Evolutionary conservation across 2,113 vertebrate genomes (phyloP).

Genomic region (Phyllopteryx taeniolatus): DNA sequence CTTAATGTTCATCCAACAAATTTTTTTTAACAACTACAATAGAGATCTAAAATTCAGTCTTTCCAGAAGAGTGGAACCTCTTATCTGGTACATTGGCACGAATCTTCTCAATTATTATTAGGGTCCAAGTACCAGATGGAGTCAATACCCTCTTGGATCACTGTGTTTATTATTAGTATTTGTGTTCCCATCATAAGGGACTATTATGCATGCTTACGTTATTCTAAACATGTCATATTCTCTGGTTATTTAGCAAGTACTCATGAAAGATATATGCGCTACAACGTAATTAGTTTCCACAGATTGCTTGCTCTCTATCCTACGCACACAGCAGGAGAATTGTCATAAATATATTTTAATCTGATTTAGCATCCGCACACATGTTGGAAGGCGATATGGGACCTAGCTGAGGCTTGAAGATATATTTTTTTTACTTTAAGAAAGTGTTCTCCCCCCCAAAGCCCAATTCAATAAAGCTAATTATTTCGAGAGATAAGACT

Average conservation of each 20-base stretch:
- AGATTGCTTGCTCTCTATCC: constrained; percentile 20
- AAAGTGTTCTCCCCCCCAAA: neutral
- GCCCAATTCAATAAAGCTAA: neutral
- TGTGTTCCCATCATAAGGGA: neutral
- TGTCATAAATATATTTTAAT: constrained; percentile 22
- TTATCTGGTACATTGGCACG: constrained; percentile 65
- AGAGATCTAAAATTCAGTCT: no score
- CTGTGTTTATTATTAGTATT: no score
- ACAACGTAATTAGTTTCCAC: constrained; percentile 34
- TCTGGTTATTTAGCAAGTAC: constrained; percentile 52
- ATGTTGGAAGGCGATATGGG: constrained; percentile 8
- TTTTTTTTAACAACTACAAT: no score
- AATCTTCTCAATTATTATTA: constrained; percentile 60
- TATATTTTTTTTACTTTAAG: neutral
- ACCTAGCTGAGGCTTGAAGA: constrained; percentile 10
- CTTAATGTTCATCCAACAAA: neutral
- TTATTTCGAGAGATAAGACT: constrained; percentile 3
- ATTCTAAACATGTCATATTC: constrained; percentile 8
- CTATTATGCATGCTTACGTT: constrained; percentile 15
- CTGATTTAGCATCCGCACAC: neutral
- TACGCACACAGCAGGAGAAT: neutral
- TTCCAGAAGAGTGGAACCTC: constrained; percentile 8
- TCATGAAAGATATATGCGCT: constrained; percentile 47
- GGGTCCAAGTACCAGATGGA: no score
- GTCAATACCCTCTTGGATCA: no score